Percentiles rank a stretch among this genome's conserved stretches.
These are phyloP conservation scores for Cylloceria caligata DNA, from an alignment of 2,888 invertebrate genomes.

Conservation along the genomic window DNA sequence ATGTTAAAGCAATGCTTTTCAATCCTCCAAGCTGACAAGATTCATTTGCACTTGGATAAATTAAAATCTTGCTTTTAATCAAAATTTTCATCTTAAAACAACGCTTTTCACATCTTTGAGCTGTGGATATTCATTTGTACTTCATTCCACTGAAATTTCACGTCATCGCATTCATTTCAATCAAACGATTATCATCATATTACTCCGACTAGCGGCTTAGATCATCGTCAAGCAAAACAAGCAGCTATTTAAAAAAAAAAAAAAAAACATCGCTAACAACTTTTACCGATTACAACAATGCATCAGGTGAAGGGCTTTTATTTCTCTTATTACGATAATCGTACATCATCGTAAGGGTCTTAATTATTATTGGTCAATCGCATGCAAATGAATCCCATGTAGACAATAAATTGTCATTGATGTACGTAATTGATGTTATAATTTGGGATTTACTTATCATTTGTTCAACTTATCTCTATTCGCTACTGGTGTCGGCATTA, in stretches of 20 bases:
- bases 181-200: constrained; percentile 2
- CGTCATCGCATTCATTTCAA: constrained; percentile 29
- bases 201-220: constrained; percentile 9
- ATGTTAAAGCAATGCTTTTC: background rate
- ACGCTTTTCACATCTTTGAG: constrained; percentile 12
- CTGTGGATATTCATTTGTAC: constrained; percentile 15
- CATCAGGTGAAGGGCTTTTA: constrained; percentile 61
- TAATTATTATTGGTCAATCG: constrained; percentile 12
- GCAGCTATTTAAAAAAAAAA: constrained; percentile 1
- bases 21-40: constrained; percentile 1
- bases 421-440: constrained; percentile 48
- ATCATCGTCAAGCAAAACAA: constrained; percentile 32
- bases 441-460: constrained; percentile 34
- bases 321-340: constrained; percentile 1
- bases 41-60: constrained; percentile 19
- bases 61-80: constrained; percentile 17
- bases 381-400: constrained; percentile 32
- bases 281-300: constrained; percentile 28
- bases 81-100: constrained; percentile 3
- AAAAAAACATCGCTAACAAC: constrained; percentile 15
- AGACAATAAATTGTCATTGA: constrained; percentile 29
- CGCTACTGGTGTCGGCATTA: constrained; percentile 55
- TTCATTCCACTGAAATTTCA: background rate
- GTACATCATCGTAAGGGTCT: background rate
- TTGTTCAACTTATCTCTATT: constrained; percentile 27